Evolutionary conservation across 2,797 vertebrate species (phyloP), one percentile per base, ranked within the genome.

Genomic region (Liasis olivaceus): DNA sequence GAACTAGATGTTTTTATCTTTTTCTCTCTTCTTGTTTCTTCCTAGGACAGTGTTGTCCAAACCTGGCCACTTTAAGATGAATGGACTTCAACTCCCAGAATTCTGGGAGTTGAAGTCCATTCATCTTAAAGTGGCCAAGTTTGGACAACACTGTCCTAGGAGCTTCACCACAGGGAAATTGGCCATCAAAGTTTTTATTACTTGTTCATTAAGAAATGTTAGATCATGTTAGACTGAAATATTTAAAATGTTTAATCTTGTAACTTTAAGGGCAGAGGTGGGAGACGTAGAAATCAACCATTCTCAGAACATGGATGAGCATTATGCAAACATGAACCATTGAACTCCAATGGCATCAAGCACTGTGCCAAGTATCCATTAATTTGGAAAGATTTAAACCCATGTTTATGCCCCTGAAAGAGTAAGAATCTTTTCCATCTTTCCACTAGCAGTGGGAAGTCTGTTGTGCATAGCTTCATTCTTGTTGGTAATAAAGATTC

Each of bases 1-100:
- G 17, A 92, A 85, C 92, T 85, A 94, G 64, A 81, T 96, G 93
- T 94, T 87, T 20, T 77, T 64, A 91, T 69, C 91, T 91, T 87
- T 4, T 9, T 85, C 88, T 90, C 87, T 84, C 28, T 77, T 86
- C 2, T 36, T 84, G 92, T 93, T 93, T 7, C 51, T 93, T n/a
- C n/a, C n/a, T n/a, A n/a, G n/a, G n/a, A n/a, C n/a, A n/a, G n/a
- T n/a, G n/a, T n/a, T n/a, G n/a, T n/a, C n/a, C n/a, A n/a, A n/a
- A n/a, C n/a, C n/a, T n/a, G n/a, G n/a, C n/a, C n/a, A n/a, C n/a
- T n/a, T n/a, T n/a, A n/a, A n/a, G n/a, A n/a, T n/a, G n/a, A n/a
- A n/a, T n/a, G n/a, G n/a, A n/a, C n/a, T n/a, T n/a, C n/a, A n/a
- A n/a, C n/a, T n/a, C n/a, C n/a, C n/a, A n/a, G n/a, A n/a, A n/a